Conservation (phyloP, 2,797 vertebrate species). For the Dendrocincla fuliginosa region DNA sequence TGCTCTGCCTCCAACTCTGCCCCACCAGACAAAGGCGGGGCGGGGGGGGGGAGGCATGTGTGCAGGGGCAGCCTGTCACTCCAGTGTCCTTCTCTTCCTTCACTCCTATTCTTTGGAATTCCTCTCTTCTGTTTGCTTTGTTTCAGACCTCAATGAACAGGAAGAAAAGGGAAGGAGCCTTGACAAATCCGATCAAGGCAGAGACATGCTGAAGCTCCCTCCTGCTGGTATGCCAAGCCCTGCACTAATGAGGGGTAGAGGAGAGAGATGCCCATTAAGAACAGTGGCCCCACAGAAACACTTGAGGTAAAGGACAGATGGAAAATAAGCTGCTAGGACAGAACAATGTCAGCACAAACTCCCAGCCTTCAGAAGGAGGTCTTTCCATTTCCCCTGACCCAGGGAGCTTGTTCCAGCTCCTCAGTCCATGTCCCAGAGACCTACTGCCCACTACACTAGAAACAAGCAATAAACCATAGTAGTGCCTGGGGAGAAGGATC, state of each 20-base stretch:
- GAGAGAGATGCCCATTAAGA: not conserved
- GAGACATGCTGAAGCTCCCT: constrained; percentile 57
- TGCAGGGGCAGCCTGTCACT: constrained; percentile 34
- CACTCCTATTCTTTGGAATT: constrained; percentile 45
- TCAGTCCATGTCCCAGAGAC: not conserved
- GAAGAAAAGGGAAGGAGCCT: constrained; percentile 66
- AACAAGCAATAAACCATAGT: not conserved
- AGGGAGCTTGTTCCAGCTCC: not conserved
- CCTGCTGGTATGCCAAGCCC: constrained; percentile 53
- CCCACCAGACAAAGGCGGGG: not conserved
- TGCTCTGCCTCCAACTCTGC: not conserved
- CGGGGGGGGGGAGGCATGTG: not conserved
- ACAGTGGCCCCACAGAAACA: constrained; percentile 19
- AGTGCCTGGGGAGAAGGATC: not conserved
- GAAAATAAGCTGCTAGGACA: not conserved
- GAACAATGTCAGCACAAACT: not conserved
- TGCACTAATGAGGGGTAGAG: constrained; percentile 63
- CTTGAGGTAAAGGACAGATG: not conserved
- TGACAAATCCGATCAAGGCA: constrained; percentile 74
- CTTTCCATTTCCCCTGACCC: not conserved
- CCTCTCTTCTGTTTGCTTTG: constrained; percentile 68
- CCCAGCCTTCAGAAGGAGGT: not conserved
- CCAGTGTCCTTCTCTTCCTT: not conserved
- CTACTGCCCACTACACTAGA: not conserved
- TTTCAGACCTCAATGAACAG: constrained; percentile 71